phyloP scores from a whole-genome alignment of 2,113 vertebrate genomes.

The Phocoena phocoena region DNA sequence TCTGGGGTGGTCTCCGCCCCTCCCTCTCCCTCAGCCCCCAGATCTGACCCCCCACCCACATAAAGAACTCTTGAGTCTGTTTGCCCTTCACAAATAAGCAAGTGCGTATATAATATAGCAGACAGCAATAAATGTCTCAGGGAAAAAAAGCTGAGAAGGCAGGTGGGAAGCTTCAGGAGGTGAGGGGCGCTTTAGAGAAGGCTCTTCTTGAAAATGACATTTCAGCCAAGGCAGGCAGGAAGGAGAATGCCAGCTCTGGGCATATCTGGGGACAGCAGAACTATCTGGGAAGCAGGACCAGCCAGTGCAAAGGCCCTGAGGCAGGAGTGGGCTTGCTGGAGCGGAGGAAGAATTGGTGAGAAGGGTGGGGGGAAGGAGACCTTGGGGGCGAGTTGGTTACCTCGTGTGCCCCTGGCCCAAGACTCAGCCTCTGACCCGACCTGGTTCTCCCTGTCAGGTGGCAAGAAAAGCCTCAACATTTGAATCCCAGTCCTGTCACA shows the following conservation, averaged over 20 bases:
- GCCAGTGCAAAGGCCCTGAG: background rate
- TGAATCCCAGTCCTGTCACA: rapidly evolving
- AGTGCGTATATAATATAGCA: rapidly evolving
- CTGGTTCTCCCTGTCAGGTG: rapidly evolving
- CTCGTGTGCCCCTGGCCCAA: rapidly evolving
- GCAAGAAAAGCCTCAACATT: background rate
- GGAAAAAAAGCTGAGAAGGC: rapidly evolving
- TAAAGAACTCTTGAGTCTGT: background rate
- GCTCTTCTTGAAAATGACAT: background rate
- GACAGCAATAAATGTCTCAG: rapidly evolving
- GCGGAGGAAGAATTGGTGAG: rapidly evolving
- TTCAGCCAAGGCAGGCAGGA: background rate
- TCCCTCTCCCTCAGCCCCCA: background rate
- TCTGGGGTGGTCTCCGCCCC: rapidly evolving
- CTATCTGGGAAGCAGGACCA: rapidly evolving
- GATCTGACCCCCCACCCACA: background rate
- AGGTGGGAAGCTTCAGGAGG: background rate
- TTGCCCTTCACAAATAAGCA: background rate
- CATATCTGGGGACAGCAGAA: background rate
- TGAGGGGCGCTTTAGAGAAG: background rate
- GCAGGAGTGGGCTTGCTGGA: background rate
- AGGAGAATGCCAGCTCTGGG: rapidly evolving
- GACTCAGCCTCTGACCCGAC: background rate
- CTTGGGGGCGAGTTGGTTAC: rapidly evolving
- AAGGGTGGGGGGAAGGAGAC: rapidly evolving